Conservation (phyloP, 2,113 vertebrate genomes). For the Gasterosteus nipponicus region DNA sequence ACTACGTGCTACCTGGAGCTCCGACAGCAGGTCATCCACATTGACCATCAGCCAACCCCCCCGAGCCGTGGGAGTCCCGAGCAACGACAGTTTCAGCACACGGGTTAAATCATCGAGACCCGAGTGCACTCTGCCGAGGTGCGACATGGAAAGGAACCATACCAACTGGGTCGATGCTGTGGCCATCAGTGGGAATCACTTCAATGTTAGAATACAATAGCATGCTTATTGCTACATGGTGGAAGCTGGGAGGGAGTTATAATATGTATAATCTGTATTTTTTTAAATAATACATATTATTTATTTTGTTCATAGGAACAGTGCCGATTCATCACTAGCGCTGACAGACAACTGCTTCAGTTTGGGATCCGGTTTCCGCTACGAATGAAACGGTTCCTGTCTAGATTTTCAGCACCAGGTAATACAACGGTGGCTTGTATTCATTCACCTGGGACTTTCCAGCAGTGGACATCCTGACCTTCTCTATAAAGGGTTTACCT, state of each 20-base stretch:
- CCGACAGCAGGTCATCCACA: constrained; percentile 38
- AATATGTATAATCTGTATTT: neutral
- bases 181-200: neutral
- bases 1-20: constrained; percentile 50
- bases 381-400: neutral
- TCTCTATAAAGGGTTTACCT: neutral
- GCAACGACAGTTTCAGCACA: neutral
- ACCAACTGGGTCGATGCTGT: neutral
- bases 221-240: neutral
- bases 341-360: neutral
- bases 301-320: neutral
- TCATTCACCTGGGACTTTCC: neutral
- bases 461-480: neutral
- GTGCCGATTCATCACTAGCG: neutral
- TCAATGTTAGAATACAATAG: neutral
- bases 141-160: neutral
- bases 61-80: neutral
- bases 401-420: neutral
- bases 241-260: neutral
- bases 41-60: constrained; percentile 3
- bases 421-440: neutral
- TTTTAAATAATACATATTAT: neutral
- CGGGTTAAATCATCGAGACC: neutral
- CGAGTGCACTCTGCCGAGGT: neutral
- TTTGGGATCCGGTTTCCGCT: neutral